Evolutionary conservation across 2,113 vertebrate species (phyloP).

Genomic region (Opisthocomus hoazin): DNA sequence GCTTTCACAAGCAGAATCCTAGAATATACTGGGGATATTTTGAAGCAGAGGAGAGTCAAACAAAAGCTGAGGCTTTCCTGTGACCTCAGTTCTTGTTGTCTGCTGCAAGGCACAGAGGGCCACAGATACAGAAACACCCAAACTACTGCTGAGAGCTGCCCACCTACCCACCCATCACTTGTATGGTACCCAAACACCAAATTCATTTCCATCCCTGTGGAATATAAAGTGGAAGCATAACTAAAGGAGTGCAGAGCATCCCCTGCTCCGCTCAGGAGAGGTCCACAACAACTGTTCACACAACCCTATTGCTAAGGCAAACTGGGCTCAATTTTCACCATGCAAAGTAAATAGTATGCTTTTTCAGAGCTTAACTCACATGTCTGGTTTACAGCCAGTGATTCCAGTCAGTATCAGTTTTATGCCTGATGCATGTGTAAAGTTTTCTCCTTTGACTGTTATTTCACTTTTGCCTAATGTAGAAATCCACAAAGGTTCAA

Average conservation of each 20-base stretch:
- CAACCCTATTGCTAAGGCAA: background rate
- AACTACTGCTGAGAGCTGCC: background rate
- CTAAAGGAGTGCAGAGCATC: background rate
- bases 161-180: background rate
- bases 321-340: background rate
- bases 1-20: background rate
- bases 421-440: constrained; percentile 69
- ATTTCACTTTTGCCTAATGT: constrained; percentile 82
- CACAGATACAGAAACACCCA: background rate
- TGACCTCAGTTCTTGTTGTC: background rate
- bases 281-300: background rate
- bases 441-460: constrained; percentile 79
- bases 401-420: constrained; percentile 76
- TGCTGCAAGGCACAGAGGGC: background rate
- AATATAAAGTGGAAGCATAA: background rate
- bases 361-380: constrained; percentile 68
- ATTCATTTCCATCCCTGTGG: background rate
- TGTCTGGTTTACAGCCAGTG: constrained; percentile 73
- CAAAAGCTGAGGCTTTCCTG: background rate
- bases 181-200: background rate
- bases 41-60: background rate
- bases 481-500: constrained; percentile 78
- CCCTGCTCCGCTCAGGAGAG: background rate
- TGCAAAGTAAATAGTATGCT: background rate
- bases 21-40: background rate